phyloP scores from a whole-genome alignment of 2,113 vertebrate species.

The Paradoxurus hermaphroditus region DNA sequence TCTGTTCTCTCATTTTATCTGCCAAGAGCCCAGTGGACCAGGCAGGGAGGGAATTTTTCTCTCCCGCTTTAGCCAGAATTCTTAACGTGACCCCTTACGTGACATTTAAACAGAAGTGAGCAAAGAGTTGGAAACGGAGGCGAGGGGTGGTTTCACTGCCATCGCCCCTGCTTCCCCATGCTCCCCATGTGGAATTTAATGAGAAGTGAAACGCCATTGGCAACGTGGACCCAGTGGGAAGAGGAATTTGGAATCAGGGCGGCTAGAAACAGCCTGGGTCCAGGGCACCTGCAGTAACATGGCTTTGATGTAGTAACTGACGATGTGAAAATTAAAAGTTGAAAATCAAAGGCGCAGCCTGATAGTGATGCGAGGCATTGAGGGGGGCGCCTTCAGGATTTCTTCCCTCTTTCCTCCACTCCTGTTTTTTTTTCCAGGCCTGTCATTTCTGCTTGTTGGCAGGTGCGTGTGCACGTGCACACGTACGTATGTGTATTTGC shows the following conservation, averaged over 20 bases:
- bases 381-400: not conserved
- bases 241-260: conserved; percentile 31
- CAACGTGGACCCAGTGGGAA: not conserved
- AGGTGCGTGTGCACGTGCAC: not conserved
- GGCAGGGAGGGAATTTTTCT: not conserved
- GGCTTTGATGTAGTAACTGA: conserved; percentile 67
- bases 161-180: not conserved
- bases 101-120: not conserved
- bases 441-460: not conserved
- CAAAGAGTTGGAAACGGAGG: not conserved
- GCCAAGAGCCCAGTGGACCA: not conserved
- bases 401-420: not conserved
- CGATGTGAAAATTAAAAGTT: conserved; percentile 71
- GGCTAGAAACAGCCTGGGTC: conserved; percentile 35
- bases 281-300: conserved; percentile 45
- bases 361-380: not conserved
- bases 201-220: conserved; percentile 51
- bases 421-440: not conserved
- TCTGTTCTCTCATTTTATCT: not conserved
- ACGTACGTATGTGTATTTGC: too few relatives aligned
- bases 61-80: not conserved
- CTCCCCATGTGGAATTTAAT: conserved; percentile 41
- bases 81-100: not conserved
- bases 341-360: conserved; percentile 60
- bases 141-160: not conserved